A percentile compares a stretch with the other conserved stretches of the same genome.
Conservation (phyloP, 2,113 vertebrate species). For the Bos indicus region DNA sequence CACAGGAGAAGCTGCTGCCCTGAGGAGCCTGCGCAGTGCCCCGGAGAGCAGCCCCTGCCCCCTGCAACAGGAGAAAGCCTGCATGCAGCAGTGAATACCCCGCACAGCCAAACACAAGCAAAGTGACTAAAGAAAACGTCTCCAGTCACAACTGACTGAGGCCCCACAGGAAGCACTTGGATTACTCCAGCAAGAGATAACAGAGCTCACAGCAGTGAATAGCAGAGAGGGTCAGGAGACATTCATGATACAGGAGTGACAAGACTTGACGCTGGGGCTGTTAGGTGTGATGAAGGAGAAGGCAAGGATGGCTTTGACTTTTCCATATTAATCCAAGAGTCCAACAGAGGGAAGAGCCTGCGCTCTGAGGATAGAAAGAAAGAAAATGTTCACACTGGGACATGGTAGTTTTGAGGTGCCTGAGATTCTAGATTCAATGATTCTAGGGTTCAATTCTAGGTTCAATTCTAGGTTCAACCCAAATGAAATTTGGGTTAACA, state of each 20-base stretch:
- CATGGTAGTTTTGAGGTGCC: background rate
- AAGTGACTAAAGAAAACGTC: background rate
- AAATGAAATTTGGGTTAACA: background rate
- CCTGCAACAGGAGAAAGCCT: background rate
- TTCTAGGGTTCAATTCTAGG: too few relatives aligned
- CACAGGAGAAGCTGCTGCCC: background rate
- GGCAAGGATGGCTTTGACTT: background rate
- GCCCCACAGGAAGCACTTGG: background rate
- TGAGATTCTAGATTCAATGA: background rate
- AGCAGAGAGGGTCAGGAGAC: background rate
- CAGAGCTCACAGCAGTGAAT: background rate
- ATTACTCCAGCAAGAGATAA: background rate
- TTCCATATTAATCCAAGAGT: background rate
- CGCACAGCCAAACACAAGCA: background rate
- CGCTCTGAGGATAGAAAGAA: background rate
- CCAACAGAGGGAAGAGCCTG: background rate
- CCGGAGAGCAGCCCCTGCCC: background rate
- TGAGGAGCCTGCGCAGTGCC: fast-evolving
- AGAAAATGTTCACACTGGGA: background rate
- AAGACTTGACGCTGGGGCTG: background rate
- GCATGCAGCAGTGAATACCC: background rate
- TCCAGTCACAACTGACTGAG: background rate
- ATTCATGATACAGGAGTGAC: too few relatives aligned
- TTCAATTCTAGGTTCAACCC: too few relatives aligned
- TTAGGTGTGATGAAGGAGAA: background rate